These are phyloP conservation scores for Coendou prehensilis DNA, from an alignment of 2,797 vertebrate genomes.

Conservation along the genomic window DNA sequence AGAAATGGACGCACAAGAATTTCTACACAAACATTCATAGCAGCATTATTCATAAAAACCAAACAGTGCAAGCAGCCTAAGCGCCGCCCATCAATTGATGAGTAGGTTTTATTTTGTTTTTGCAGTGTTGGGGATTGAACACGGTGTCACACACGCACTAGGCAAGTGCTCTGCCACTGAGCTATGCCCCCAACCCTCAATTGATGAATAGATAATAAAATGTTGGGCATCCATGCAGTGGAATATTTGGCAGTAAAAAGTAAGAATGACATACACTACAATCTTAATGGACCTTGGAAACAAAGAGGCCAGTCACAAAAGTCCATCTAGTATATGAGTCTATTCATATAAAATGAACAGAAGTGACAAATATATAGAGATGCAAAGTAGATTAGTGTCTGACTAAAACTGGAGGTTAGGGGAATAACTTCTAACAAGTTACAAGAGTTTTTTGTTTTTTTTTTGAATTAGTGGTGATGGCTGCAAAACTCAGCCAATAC, in stretches of 20 bases:
- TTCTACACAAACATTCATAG: background rate
- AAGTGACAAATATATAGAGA: background rate
- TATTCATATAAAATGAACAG: background rate
- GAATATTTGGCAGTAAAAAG: background rate
- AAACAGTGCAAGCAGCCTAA: background rate
- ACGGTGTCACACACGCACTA: background rate
- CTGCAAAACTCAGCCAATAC: background rate
- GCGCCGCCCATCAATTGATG: background rate
- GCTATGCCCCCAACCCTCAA: background rate
- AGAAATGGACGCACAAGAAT: background rate
- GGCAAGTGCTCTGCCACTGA: background rate
- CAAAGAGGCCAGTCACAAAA: background rate
- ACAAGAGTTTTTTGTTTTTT: background rate
- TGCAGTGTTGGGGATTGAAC: background rate
- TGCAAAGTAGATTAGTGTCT: background rate
- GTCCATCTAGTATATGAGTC: background rate
- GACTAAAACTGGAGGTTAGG: background rate
- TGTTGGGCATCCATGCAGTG: background rate
- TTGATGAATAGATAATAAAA: conserved; percentile 1
- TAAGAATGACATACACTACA: background rate
- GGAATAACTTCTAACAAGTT: background rate
- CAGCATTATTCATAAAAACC: background rate
- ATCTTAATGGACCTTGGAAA: background rate
- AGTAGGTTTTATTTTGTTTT: background rate
- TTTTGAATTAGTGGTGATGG: background rate